Percentiles rank a stretch among this genome's conserved stretches.
phyloP scores from a whole-genome alignment of 2,113 vertebrate species.

The Suncus etruscus region DNA sequence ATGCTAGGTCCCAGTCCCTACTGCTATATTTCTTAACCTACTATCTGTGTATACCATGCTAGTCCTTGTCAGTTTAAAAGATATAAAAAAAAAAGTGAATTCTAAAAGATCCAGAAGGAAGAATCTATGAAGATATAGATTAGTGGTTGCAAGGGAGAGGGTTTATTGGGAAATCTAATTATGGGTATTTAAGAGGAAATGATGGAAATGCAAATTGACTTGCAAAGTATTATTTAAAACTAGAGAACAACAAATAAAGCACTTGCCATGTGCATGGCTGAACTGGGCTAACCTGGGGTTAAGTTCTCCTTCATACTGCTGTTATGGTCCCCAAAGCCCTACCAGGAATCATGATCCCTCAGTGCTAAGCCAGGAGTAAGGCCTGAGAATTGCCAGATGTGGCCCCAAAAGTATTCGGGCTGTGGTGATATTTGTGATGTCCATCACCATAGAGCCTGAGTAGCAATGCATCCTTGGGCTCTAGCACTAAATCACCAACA shows the following conservation, averaged over 20 bases:
- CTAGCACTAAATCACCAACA: too few species aligned
- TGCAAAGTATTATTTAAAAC: too few species aligned
- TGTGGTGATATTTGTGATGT: neutral
- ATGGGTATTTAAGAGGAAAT: slow-evolving; percentile 9
- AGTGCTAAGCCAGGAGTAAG: too few species aligned
- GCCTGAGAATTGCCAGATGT: too few species aligned
- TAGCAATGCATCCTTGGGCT: too few species aligned
- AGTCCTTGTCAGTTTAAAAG: slow-evolving; percentile 39
- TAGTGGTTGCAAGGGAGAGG: neutral
- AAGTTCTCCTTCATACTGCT: too few species aligned
- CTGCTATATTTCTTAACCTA: neutral
- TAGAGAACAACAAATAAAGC: too few species aligned
- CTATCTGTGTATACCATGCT: neutral
- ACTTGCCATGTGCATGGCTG: too few species aligned
- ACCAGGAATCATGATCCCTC: too few species aligned
- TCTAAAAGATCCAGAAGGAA: slow-evolving; percentile 37
- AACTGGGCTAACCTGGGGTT: too few species aligned
- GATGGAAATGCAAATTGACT: slow-evolving; percentile 25
- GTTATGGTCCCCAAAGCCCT: too few species aligned
- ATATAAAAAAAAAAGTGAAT: neutral
- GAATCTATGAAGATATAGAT: slow-evolving; percentile 22
- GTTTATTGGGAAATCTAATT: neutral
- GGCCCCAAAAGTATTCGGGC: neutral
- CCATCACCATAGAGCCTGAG: too few species aligned
- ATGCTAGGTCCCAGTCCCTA: neutral